phyloP scores from a whole-genome alignment of 2,797 vertebrate genomes.

The Anolis apletophallus region DNA sequence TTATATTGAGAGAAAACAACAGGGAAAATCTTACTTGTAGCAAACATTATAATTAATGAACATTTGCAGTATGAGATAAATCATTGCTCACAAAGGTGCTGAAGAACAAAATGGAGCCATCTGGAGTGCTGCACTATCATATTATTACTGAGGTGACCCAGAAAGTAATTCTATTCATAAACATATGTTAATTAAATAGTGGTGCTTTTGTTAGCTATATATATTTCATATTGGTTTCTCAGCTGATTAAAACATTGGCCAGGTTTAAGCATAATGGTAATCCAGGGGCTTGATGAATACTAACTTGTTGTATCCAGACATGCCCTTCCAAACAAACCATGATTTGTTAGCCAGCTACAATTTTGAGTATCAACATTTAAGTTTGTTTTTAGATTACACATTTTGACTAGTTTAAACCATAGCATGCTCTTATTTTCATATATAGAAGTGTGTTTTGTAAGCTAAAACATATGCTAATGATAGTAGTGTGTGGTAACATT shows the following conservation, averaged over 20 bases:
- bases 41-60: constrained; percentile 1
- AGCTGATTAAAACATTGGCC: background rate
- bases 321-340: no score
- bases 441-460: background rate
- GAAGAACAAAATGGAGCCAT: constrained; percentile 45
- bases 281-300: background rate
- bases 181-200: constrained; percentile 20
- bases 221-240: constrained; percentile 3
- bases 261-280: background rate
- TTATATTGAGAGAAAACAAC: background rate
- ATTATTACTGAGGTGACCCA: background rate
- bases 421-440: background rate
- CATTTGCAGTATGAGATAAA: constrained; percentile 28
- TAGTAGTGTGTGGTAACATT: no score
- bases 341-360: background rate
- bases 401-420: background rate
- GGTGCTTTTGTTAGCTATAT: background rate
- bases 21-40: constrained; percentile 26
- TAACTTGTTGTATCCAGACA: background rate
- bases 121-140: constrained; percentile 18
- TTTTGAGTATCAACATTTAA: background rate
- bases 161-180: constrained; percentile 27
- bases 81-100: constrained; percentile 34
- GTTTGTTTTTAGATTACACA: background rate
- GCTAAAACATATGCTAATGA: no score